Base-by-base conservation (phyloP, 2,797 vertebrate genomes). In the Atherinosoma microstoma region DNA sequence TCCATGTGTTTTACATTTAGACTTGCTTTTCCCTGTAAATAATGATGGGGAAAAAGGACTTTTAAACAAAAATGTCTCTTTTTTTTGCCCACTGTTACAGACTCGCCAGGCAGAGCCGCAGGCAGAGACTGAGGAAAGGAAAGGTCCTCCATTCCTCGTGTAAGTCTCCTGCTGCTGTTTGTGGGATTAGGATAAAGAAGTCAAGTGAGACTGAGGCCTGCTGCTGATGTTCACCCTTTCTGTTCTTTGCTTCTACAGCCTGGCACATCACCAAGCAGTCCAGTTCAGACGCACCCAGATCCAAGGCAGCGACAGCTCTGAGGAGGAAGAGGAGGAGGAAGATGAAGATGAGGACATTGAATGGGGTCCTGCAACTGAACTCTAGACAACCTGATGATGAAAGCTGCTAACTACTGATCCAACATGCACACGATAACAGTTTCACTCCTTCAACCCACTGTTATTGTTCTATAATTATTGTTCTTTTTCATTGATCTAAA, bases 311-410 rank as follows among this genome's bases (percentile, higher is more conserved):
- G 84, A 93, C 24, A 97, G 97, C 71, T 99, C 97, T 0, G 89
- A 90, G 0, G 82, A 82, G 0, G 73, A 76, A 0, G 83, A 75
- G 91, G 70, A 67, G 0, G 84, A 93, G 0, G 84, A 92, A 0
- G 71, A 91, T 0, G 91, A 93, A 30, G 15, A 89, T 0, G 96
- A 98, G 0, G 94, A 96, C 76, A 94, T 96, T 0, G 96, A 96
- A 76, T 99, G 97, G 98, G 98, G 97, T 9, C 97, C 97, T 0
- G 97, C 97, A 11, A 99, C 98, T 1, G 97, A 99, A 18, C 94
- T 99, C 42, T 99, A 96, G 92, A 74, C 10, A 1, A 13, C 27
- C 3, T 0, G 16, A 75, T 64, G 64, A 73, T 38, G 36, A 36
- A 59, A 64, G 40, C 12, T 24, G 22, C n/a, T 42, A 7, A 51